phyloP scores from a whole-genome alignment of 2,113 vertebrate species.

The Leiothrix lutea region DNA sequence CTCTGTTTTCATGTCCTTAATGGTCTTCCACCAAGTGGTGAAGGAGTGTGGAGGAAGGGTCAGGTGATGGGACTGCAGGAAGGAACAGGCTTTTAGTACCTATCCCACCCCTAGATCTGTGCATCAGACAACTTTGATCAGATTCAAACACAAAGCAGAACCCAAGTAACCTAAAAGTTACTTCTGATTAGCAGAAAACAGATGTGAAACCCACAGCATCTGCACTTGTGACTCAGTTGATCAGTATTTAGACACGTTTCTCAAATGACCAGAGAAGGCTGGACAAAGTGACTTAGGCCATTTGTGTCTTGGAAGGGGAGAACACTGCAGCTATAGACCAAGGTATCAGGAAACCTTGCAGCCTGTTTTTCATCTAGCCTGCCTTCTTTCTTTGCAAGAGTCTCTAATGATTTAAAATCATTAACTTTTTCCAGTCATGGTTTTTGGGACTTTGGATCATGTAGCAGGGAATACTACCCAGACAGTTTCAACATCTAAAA shows the following conservation, averaged over 20 bases:
- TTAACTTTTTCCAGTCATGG: not conserved
- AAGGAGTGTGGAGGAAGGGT: slow-evolving; percentile 57
- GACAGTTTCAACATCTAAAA: slow-evolving; percentile 37
- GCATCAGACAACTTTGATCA: slow-evolving; percentile 67
- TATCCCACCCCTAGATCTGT: slow-evolving; percentile 45
- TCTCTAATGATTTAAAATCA: slow-evolving; percentile 11
- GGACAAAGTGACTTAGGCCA: slow-evolving; percentile 49
- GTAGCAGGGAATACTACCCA: slow-evolving; percentile 43
- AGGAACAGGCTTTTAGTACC: slow-evolving; percentile 44
- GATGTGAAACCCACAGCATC: slow-evolving; percentile 83
- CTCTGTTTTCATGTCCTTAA: slow-evolving; percentile 68
- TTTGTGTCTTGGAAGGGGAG: slow-evolving; percentile 47
- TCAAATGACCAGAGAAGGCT: slow-evolving; percentile 17
- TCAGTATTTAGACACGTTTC: not conserved
- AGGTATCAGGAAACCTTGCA: not conserved
- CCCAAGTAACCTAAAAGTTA: slow-evolving; percentile 59
- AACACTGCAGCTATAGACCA: slow-evolving; percentile 17
- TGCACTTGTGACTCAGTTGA: slow-evolving; percentile 29
- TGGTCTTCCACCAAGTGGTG: slow-evolving; percentile 72
- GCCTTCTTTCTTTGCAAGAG: not conserved
- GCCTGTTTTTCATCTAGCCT: slow-evolving; percentile 22
- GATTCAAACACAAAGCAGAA: slow-evolving; percentile 65
- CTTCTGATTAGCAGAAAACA: slow-evolving; percentile 74
- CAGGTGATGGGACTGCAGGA: slow-evolving; percentile 32
- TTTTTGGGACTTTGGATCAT: slow-evolving; percentile 59